Evolutionary conservation across 2,797 vertebrate species (phyloP).

Genomic region (Poliocrania exsul): DNA sequence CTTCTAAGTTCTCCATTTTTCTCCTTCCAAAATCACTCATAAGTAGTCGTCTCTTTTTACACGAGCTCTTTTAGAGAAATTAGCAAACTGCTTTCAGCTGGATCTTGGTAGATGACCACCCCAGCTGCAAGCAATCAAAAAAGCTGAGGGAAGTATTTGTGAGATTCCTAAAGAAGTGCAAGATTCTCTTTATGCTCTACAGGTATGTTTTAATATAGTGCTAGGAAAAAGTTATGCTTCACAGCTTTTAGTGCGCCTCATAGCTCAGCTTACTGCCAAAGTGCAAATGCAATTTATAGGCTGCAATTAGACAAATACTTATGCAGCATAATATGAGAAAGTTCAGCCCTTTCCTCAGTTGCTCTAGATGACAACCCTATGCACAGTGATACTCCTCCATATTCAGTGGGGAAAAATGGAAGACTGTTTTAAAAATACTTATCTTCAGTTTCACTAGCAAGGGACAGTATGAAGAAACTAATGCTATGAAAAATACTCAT

Average conservation of each 20-base stretch:
- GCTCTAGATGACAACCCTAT: neutral
- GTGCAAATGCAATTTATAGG: neutral
- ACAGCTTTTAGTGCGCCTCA: neutral
- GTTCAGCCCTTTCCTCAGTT: neutral
- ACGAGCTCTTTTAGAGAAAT: neutral
- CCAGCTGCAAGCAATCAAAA: neutral
- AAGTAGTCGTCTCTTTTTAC: neutral
- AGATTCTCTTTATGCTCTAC: neutral
- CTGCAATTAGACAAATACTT: neutral
- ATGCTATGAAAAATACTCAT: neutral
- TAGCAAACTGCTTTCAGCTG: neutral
- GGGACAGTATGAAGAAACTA: neutral
- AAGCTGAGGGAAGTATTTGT: neutral
- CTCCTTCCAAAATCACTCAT: neutral
- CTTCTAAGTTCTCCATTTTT: neutral
- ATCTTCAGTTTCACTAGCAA: neutral
- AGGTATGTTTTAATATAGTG: neutral
- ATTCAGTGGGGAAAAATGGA: neutral
- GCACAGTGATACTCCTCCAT: neutral
- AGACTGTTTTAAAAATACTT: neutral
- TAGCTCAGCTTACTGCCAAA: neutral
- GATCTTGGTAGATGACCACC: neutral
- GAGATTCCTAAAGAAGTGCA: neutral
- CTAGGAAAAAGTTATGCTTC: neutral
- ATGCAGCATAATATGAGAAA: fast-evolving